These are phyloP conservation scores for Poecilia latipinna DNA, from an alignment of 2,113 vertebrate genomes.

Conservation along the genomic window DNA sequence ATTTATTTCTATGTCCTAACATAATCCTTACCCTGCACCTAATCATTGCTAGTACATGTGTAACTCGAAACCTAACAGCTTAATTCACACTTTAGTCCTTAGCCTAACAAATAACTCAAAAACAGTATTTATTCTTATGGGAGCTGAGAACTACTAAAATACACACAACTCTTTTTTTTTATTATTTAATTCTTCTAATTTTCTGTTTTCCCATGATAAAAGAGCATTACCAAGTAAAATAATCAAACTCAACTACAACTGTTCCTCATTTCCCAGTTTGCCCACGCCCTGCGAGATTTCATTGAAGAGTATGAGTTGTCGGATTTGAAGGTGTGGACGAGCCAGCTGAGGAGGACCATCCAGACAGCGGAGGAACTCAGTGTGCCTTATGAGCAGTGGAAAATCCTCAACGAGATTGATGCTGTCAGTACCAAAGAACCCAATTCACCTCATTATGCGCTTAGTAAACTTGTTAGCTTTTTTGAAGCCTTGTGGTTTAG, in stretches of 20 bases:
- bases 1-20: no score
- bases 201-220: neutral
- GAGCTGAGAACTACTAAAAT: no score
- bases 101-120: no score
- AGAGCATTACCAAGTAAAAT: neutral
- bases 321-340: slow-evolving; percentile 97
- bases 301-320: slow-evolving; percentile 89
- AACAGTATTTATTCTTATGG: no score
- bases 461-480: neutral
- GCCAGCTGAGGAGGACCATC: slow-evolving; percentile 95
- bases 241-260: slow-evolving; percentile 1
- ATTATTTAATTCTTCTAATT: neutral
- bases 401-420: slow-evolving; percentile 96
- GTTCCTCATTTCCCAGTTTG: slow-evolving; percentile 78
- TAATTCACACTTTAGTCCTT: no score
- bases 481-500: neutral
- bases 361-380: slow-evolving; percentile 92
- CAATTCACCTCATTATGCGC: neutral
- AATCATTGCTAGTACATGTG: no score
- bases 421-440: slow-evolving; percentile 83
- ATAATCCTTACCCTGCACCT: no score
- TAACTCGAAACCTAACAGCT: no score
- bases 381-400: slow-evolving; percentile 96
- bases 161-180: no score
- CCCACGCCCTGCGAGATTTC: slow-evolving; percentile 85